Conservation (phyloP, 2,888 invertebrate genomes). For the Sinodicranocentrus sp. region DNA sequence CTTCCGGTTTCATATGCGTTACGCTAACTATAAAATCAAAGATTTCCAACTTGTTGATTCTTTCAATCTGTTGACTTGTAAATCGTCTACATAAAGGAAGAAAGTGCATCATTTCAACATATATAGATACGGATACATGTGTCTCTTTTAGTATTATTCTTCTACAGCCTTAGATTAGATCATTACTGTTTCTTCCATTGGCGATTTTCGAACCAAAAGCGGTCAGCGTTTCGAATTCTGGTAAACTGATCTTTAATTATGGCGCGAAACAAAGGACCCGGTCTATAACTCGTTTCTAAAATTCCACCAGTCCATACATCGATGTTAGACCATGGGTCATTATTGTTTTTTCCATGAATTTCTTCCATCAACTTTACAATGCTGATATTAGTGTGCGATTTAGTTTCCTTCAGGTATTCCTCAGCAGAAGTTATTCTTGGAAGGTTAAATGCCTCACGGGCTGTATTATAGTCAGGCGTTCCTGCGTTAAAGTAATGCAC, state of each 20-base stretch:
- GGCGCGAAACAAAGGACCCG: conserved; percentile 80
- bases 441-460: conserved; percentile 80
- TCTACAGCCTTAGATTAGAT: no score
- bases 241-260: conserved; percentile 82
- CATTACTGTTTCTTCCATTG: conserved; percentile 74
- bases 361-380: conserved; percentile 61
- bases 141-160: background rate
- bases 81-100: no score
- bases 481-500: conserved; percentile 43
- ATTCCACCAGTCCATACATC: conserved; percentile 82
- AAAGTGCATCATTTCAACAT: background rate
- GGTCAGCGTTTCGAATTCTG: conserved; percentile 81
- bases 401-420: conserved; percentile 77
- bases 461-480: conserved; percentile 82
- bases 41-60: conserved; percentile 79
- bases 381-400: conserved; percentile 76
- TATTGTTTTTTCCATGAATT: conserved; percentile 50
- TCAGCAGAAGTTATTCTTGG: conserved; percentile 75
- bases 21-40: conserved; percentile 81
- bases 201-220: conserved; percentile 82
- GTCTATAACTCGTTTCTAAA: conserved; percentile 80
- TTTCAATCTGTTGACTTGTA: conserved; percentile 78
- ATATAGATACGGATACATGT: background rate
- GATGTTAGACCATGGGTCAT: conserved; percentile 78
- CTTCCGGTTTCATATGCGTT: conserved; percentile 79